Evolutionary conservation across 2,113 vertebrate species (phyloP).

Genomic region (Silurus meridionalis): DNA sequence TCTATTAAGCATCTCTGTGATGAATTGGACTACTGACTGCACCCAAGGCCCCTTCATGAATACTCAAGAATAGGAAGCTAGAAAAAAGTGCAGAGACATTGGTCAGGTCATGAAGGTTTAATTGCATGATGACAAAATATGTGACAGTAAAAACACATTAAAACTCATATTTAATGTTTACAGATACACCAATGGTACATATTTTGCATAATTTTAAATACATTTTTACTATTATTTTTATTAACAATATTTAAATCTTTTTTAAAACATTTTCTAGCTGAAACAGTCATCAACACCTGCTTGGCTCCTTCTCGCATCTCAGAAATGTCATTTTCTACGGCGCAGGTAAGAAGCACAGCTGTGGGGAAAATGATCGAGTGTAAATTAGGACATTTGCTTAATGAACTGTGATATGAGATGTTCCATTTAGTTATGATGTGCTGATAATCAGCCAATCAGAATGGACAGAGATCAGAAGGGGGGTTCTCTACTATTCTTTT

Average conservation of each 20-base stretch:
- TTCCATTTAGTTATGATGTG: no score
- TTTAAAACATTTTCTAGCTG: background rate
- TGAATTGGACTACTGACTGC: no score
- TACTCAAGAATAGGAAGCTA: background rate
- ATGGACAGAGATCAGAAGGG: no score
- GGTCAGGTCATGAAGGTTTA: background rate
- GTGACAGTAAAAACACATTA: background rate
- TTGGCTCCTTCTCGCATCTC: background rate
- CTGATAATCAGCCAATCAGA: no score
- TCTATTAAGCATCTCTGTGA: no score
- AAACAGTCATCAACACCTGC: background rate
- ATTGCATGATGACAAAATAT: background rate
- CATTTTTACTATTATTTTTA: background rate
- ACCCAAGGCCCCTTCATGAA: no score
- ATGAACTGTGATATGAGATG: slow-evolving; percentile 11
- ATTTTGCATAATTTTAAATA: background rate
- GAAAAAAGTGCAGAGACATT: background rate
- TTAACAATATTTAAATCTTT: background rate
- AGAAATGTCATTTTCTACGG: background rate
- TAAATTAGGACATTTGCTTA: slow-evolving; percentile 10
- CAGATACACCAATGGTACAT: background rate
- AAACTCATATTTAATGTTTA: background rate
- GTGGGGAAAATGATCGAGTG: background rate
- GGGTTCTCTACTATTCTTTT: no score
- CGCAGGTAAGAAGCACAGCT: background rate